Evolutionary conservation across 1,140 invertebrate genomes (phyloP).

Genomic region (Drosophila aff.): DNA sequence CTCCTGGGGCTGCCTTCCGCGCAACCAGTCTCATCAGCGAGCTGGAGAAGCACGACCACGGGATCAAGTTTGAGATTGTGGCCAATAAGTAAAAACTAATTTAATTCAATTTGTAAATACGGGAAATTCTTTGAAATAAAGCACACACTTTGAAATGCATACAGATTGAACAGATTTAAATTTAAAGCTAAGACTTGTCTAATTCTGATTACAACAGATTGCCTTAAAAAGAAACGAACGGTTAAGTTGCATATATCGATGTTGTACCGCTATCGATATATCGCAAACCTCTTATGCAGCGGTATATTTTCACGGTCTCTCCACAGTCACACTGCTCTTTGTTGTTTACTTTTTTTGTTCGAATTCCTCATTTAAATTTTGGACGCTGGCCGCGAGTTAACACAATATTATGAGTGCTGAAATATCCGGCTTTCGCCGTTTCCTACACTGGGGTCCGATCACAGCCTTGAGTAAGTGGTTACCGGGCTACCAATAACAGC

Average conservation of each 20-base stretch:
- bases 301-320: background rate
- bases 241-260: background rate
- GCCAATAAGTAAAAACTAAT: constrained; percentile 50
- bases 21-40: constrained; percentile 80
- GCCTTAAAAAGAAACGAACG: too few relatives aligned
- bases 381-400: constrained; percentile 37
- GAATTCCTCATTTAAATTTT: constrained; percentile 47
- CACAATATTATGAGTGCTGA: constrained; percentile 54
- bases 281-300: too few relatives aligned
- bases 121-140: background rate
- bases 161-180: too few relatives aligned
- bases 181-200: too few relatives aligned
- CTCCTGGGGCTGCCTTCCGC: constrained; percentile 79
- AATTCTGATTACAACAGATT: too few relatives aligned
- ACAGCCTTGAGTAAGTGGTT: constrained; percentile 89
- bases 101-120: background rate
- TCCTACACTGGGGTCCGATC: constrained; percentile 92
- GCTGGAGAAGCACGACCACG: constrained; percentile 82
- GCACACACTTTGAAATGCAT: background rate
- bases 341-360: constrained; percentile 40
- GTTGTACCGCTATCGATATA: background rate
- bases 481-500: background rate
- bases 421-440: constrained; percentile 86
- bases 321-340: constrained; percentile 4
- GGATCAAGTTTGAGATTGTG: constrained; percentile 82